Evolutionary conservation across 2,888 invertebrate species (phyloP).

Genomic region (Rhagophthalmus giganteus): DNA sequence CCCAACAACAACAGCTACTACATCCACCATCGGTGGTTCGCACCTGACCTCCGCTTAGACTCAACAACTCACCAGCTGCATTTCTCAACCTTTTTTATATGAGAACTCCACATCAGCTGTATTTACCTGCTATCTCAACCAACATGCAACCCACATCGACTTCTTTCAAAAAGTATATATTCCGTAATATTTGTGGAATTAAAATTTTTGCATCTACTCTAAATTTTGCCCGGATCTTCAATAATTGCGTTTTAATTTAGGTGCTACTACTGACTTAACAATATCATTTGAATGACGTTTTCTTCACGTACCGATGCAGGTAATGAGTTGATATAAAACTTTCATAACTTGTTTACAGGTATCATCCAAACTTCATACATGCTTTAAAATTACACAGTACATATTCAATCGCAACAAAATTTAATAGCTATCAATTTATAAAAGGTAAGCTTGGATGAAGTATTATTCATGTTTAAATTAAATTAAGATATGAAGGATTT

Average conservation of each 20-base stretch:
- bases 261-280: neutral
- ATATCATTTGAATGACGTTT: slow-evolving; percentile 9
- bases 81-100: slow-evolving; percentile 35
- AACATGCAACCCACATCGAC: slow-evolving; percentile 37
- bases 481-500: too few relatives aligned
- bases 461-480: too few relatives aligned
- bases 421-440: neutral
- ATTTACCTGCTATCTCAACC: slow-evolving; percentile 36
- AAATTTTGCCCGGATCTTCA: neutral
- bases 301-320: slow-evolving; percentile 6
- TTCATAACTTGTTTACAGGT: neutral
- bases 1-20: slow-evolving; percentile 42
- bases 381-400: neutral
- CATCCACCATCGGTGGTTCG: slow-evolving; percentile 43
- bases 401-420: neutral
- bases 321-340: slow-evolving; percentile 1
- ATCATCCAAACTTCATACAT: slow-evolving; percentile 8
- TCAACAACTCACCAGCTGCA: slow-evolving; percentile 33
- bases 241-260: neutral
- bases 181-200: slow-evolving; percentile 14
- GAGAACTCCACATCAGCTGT: slow-evolving; percentile 33
- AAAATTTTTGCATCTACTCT: neutral
- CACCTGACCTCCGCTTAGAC: slow-evolving; percentile 36
- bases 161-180: slow-evolving; percentile 23
- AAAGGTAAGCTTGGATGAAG: slow-evolving; percentile 8